Evolutionary conservation across 2,113 vertebrate species (phyloP), one percentile per base, ranked within the genome.

Genomic region (Ancistrus triradiatus): DNA sequence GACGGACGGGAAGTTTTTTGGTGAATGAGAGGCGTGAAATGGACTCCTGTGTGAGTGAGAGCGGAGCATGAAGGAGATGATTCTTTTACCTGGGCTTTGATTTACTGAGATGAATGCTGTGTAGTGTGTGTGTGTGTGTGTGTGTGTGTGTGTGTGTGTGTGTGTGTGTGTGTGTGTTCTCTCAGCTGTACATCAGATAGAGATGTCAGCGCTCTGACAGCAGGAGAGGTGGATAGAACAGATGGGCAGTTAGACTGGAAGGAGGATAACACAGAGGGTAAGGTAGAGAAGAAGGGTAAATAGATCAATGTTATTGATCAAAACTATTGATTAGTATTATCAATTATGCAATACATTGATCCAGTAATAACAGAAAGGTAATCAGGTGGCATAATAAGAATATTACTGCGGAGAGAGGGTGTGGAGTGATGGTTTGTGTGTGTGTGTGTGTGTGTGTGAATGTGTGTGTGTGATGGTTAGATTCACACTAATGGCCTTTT

Each of bases 1-100:
- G 46, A 42, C 8, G 48, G 58, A 66, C n/a, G n/a, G 60, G 24
- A 43, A 27, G 33, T 10, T 33, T 31, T 50, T 33, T 17, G 24
- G 10, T 14, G 65, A 73, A 68, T 17, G 55, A 69, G 49, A 65
- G 56, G 66, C 55, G 51, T 73, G 71, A 73, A 73, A 73, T 65
- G 49, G 56, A 31, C 46, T 57, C 48, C 38, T 38, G 48, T 42
- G 11, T 64, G 55, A 64, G 25, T 43, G 52, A 65, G 65, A 59
- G 56, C 38, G 57, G 59, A 63, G 49, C 53, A 49, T 67, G 27
- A 58, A 56, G 35, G 46, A 19, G 21, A 38, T 33, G 31, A 22
- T 35, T 25, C 62, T 65, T 47, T 68, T 67, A 55, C 28, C 27
- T 51, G 24, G 18, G 21, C 48, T 68, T 67, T 67, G 64, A 72